Evolutionary conservation across 1,140 invertebrate genomes (phyloP).

Genomic region (Drosophila sp.): DNA sequence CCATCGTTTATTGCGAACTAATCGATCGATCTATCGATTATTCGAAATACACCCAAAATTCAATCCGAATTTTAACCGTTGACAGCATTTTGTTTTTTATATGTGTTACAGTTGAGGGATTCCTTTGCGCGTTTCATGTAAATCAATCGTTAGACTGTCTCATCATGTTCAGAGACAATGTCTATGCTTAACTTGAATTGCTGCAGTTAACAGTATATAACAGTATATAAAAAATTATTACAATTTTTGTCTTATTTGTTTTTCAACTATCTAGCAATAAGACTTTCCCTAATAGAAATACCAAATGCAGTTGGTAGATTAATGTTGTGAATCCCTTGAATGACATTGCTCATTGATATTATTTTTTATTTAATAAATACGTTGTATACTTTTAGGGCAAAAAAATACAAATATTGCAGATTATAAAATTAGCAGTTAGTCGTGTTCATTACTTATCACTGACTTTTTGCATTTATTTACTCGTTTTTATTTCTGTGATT

Average conservation of each 20-base stretch:
- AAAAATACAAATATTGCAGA: slow-evolving; percentile 10
- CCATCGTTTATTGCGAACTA: neutral
- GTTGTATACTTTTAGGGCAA: slow-evolving; percentile 49
- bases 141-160: too few relatives aligned
- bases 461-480: neutral
- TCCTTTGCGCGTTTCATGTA: too few relatives aligned
- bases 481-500: neutral
- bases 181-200: too few relatives aligned
- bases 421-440: slow-evolving; percentile 10
- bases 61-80: neutral
- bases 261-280: too few relatives aligned
- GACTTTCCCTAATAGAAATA: too few relatives aligned
- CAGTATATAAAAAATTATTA: too few relatives aligned
- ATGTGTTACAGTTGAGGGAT: neutral
- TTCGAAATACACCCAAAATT: neutral
- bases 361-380: neutral
- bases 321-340: neutral
- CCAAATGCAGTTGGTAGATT: too few relatives aligned
- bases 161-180: too few relatives aligned
- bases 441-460: slow-evolving; percentile 32
- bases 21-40: slow-evolving; percentile 19
- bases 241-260: too few relatives aligned
- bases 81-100: neutral
- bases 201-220: too few relatives aligned
- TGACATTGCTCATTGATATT: neutral